A percentile compares a stretch with the other conserved stretches of the same genome.
Conservation (phyloP, 2,113 vertebrate genomes). For the Pollachius pollachius region DNA sequence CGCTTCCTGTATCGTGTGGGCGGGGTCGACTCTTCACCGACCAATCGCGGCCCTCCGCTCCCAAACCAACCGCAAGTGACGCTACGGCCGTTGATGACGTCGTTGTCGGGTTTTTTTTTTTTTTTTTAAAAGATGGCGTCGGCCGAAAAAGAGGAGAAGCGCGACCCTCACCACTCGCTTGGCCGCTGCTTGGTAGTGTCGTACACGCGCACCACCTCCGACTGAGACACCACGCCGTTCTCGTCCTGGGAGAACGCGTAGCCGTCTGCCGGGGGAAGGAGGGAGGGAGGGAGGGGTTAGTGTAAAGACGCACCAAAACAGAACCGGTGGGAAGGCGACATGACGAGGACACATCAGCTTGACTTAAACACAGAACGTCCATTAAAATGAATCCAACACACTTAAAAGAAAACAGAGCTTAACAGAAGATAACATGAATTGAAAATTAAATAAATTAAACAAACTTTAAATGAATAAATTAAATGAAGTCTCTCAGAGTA, state of each 20-base stretch:
- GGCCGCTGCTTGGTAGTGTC: slow-evolving; percentile 96
- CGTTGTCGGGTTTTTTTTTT: background rate
- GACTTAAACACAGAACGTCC: background rate
- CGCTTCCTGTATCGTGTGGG: too few species aligned
- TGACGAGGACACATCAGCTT: background rate
- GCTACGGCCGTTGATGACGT: too few species aligned
- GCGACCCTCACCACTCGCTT: slow-evolving; percentile 84
- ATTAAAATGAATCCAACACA: too few species aligned
- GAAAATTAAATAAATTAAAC: background rate
- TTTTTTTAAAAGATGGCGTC: background rate
- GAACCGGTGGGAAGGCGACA: too few species aligned
- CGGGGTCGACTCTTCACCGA: too few species aligned
- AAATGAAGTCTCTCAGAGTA: slow-evolving; percentile 5
- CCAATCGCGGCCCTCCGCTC: too few species aligned
- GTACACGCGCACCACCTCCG: slow-evolving; percentile 95
- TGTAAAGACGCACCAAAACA: background rate
- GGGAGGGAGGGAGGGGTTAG: background rate
- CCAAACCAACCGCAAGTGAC: too few species aligned
- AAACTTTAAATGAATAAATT: background rate
- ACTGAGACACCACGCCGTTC: slow-evolving; percentile 97
- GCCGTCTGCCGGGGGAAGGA: slow-evolving; percentile 77
- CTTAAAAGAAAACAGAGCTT: too few species aligned
- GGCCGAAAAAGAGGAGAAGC: slow-evolving; percentile 22
- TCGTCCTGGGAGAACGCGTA: slow-evolving; percentile 99
- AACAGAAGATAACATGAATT: background rate